These are phyloP conservation scores for Sebastiscus albofasciatus DNA, from an alignment of 2,797 vertebrate species.

Conservation along the genomic window DNA sequence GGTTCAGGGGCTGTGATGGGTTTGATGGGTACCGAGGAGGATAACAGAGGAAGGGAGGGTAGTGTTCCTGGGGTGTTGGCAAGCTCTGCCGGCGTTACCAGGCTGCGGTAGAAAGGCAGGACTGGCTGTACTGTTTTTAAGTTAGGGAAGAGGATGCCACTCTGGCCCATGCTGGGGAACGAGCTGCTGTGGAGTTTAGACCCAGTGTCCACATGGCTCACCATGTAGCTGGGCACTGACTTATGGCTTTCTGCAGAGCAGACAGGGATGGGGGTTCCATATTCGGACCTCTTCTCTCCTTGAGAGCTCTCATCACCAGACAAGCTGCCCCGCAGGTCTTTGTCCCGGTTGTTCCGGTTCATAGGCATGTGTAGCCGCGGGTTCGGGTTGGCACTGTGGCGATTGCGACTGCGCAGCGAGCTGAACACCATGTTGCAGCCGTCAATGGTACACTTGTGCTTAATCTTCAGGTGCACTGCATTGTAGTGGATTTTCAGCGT, in stretches of 20 bases:
- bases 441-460: slow-evolving; percentile 96
- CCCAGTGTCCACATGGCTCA: slow-evolving; percentile 81
- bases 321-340: slow-evolving; percentile 88
- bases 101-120: slow-evolving; percentile 94
- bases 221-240: slow-evolving; percentile 84
- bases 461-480: slow-evolving; percentile 98
- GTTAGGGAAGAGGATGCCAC: slow-evolving; percentile 93
- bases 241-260: slow-evolving; percentile 81
- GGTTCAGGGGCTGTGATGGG: slow-evolving; percentile 78
- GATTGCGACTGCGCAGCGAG: slow-evolving; percentile 94
- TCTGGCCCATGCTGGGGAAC: slow-evolving; percentile 87
- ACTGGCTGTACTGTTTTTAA: slow-evolving; percentile 97
- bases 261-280: slow-evolving; percentile 71
- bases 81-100: slow-evolving; percentile 93
- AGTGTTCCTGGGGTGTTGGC: slow-evolving; percentile 92
- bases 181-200: slow-evolving; percentile 83
- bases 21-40: slow-evolving; percentile 90
- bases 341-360: slow-evolving; percentile 97
- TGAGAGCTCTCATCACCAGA: slow-evolving; percentile 81
- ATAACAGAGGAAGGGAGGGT: slow-evolving; percentile 91
- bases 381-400: slow-evolving; percentile 98
- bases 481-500: slow-evolving; percentile 99
- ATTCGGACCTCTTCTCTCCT: slow-evolving; percentile 82
- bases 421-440: slow-evolving; percentile 99
- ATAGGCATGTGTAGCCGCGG: slow-evolving; percentile 98